Percentiles rank a stretch among this genome's conserved stretches.
These are phyloP conservation scores for Megalops cyprinoides DNA, from an alignment of 2,797 vertebrate genomes.

Conservation along the genomic window DNA sequence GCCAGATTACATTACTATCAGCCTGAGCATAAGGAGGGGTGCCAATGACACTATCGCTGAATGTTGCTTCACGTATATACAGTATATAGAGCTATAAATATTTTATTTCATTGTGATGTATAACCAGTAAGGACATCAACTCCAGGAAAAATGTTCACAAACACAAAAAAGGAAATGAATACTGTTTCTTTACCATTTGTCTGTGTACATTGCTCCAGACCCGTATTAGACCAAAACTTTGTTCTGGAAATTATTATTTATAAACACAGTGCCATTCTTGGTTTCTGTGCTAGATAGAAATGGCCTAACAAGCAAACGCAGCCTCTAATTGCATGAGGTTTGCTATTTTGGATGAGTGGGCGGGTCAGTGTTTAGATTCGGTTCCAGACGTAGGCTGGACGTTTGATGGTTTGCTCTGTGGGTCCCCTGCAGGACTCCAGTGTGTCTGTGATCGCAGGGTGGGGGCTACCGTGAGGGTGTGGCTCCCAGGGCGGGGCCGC, in stretches of 20 bases:
- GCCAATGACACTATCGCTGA: constrained; percentile 27
- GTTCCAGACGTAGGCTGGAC: neutral
- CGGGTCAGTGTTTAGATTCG: neutral
- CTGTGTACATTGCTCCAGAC: no score
- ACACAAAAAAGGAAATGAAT: neutral
- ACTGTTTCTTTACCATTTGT: no score
- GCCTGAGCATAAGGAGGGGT: constrained; percentile 18
- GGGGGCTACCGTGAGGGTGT: neutral
- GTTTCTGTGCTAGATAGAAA: no score
- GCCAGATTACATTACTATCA: constrained; percentile 51
- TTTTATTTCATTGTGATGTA: constrained; percentile 36
- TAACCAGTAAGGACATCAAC: constrained; percentile 36
- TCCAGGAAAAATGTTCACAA: constrained; percentile 13
- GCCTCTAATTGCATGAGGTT: neutral
- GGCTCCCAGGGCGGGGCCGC: neutral
- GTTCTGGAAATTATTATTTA: no score
- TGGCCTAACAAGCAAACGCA: no score
- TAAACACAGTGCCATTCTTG: constrained; percentile 10
- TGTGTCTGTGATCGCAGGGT: no score
- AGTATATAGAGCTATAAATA: constrained; percentile 14
- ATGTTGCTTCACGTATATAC: neutral
- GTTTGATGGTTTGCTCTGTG: neutral
- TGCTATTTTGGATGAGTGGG: neutral
- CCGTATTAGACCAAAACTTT: no score
- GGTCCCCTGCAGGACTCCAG: no score